Percentiles rank a stretch among this genome's conserved stretches.
Conservation (phyloP, 2,797 vertebrate genomes). For the Loris lydekkerianus region DNA sequence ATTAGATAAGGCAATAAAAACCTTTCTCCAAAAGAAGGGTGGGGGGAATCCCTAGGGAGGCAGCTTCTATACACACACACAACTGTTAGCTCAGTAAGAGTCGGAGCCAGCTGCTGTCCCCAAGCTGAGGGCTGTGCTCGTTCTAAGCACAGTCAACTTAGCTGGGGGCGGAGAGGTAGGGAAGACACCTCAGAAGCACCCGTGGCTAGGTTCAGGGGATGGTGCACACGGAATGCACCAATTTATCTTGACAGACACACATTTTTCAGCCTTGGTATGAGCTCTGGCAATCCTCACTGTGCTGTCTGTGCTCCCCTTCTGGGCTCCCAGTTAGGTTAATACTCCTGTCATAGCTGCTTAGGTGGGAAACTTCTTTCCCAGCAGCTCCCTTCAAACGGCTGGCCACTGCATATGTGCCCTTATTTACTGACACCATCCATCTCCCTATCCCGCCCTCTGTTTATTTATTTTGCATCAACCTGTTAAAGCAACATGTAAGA, state of each 20-base stretch:
- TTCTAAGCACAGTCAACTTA: background rate
- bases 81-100: background rate
- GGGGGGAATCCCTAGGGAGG: background rate
- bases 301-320: background rate
- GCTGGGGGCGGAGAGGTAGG: background rate
- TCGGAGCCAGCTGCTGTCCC: background rate
- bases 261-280: rapidly evolving
- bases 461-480: constrained; percentile 83
- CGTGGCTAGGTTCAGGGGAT: background rate
- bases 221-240: rapidly evolving
- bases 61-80: background rate
- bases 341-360: background rate
- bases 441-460: constrained; percentile 69
- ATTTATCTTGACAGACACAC: background rate
- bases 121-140: background rate
- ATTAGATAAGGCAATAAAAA: constrained; percentile 66
- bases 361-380: background rate
- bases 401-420: background rate
- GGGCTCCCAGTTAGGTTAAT: background rate
- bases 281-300: background rate
- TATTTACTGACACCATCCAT: constrained; percentile 81
- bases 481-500: constrained; percentile 80
- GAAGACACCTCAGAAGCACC: background rate
- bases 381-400: constrained; percentile 26
- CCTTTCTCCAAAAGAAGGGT: constrained; percentile 6